Evolutionary conservation across 2,888 invertebrate genomes (phyloP).

Genomic region (Eledone cirrhosa): DNA sequence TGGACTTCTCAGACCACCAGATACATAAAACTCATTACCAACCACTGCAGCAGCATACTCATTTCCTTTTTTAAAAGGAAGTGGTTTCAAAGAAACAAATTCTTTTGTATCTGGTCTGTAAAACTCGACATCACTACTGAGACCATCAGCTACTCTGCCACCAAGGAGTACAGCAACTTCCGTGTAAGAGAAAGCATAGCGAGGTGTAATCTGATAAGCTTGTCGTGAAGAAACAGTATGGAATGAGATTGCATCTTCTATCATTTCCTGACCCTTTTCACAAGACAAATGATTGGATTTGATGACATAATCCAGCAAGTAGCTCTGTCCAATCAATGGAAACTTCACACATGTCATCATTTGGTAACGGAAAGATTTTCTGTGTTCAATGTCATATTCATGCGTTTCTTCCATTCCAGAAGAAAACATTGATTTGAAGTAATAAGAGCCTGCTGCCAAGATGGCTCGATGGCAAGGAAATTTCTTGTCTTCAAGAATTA

Average conservation of each 20-base stretch:
- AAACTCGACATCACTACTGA: constrained; percentile 59
- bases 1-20: constrained; percentile 59
- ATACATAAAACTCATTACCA: constrained; percentile 58
- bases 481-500: constrained; percentile 46
- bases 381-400: constrained; percentile 47
- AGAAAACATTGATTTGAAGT: constrained; percentile 60
- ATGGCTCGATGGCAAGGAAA: constrained; percentile 59
- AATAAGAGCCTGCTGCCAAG: constrained; percentile 58
- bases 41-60: constrained; percentile 57
- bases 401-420: constrained; percentile 61
- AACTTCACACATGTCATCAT: constrained; percentile 57
- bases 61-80: constrained; percentile 60
- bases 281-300: constrained; percentile 45
- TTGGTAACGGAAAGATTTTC: constrained; percentile 42
- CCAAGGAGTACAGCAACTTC: constrained; percentile 57
- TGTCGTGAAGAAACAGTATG: constrained; percentile 55
- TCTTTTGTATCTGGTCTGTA: constrained; percentile 51
- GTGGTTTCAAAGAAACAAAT: constrained; percentile 49
- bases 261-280: constrained; percentile 50
- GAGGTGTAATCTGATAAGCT: constrained; percentile 57
- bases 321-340: constrained; percentile 51
- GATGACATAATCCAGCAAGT: constrained; percentile 50
- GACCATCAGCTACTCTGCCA: constrained; percentile 55
- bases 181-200: constrained; percentile 46
- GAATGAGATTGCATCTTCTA: constrained; percentile 54